phyloP scores from a whole-genome alignment of 2,797 vertebrate species.

The Malacoraja senta region DNA sequence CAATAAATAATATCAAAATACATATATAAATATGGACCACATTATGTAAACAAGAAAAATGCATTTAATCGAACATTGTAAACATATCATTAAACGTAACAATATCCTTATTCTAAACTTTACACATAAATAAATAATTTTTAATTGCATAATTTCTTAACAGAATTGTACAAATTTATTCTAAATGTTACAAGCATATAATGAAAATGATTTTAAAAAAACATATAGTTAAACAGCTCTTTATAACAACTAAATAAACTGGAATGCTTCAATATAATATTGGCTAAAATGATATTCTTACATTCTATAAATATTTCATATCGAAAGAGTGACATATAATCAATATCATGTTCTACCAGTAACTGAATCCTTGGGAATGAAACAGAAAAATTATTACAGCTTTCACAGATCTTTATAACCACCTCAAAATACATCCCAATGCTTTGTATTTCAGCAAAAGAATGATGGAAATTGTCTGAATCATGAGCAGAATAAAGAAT shows the following conservation, averaged over 20 bases:
- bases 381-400: constrained; percentile 20
- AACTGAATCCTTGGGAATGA: constrained; percentile 16
- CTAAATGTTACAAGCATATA: neutral
- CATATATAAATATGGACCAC: neutral
- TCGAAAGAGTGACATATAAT: constrained; percentile 21
- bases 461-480: constrained; percentile 13
- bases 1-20: neutral
- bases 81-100: neutral
- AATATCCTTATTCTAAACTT: neutral
- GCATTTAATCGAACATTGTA: neutral
- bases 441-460: neutral
- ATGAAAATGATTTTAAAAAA: neutral
- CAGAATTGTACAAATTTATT: neutral
- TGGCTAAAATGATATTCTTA: constrained; percentile 15
- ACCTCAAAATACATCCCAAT: neutral
- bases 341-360: constrained; percentile 21
- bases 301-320: constrained; percentile 31
- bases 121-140: neutral
- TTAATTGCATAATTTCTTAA: neutral
- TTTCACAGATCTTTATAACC: neutral
- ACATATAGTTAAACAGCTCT: neutral
- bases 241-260: constrained; percentile 5
- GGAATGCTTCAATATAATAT: constrained; percentile 1
- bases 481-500: constrained; percentile 17
- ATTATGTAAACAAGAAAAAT: neutral